Percentiles rank a stretch among this genome's conserved stretches.
These are phyloP conservation scores for Iphiclides podalirius DNA, from an alignment of 2,888 invertebrate genomes.

Conservation along the genomic window DNA sequence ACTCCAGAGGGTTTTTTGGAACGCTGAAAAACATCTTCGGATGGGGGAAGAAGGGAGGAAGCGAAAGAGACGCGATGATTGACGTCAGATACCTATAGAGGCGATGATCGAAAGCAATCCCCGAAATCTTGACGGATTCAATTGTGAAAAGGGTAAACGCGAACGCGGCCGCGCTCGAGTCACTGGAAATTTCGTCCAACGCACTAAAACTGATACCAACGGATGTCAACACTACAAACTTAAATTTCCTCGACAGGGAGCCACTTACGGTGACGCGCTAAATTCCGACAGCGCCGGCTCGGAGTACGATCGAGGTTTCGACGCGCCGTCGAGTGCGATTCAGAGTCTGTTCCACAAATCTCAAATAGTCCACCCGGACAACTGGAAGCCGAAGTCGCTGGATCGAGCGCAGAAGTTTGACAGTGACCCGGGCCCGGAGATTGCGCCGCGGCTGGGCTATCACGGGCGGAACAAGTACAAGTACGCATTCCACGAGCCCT, in stretches of 20 bases:
- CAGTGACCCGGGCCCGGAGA: slow-evolving; percentile 34
- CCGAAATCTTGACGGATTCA: not conserved
- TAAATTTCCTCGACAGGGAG: slow-evolving; percentile 63
- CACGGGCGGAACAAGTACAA: slow-evolving; percentile 63
- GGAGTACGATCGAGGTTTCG: slow-evolving; percentile 33
- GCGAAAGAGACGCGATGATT: slow-evolving; percentile 40
- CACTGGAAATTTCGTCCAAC: slow-evolving; percentile 58
- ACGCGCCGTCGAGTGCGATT: slow-evolving; percentile 30
- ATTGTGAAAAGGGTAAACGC: slow-evolving; percentile 1
- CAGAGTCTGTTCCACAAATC: slow-evolving; percentile 56
- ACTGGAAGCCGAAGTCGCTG: slow-evolving; percentile 51
- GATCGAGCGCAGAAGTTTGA: slow-evolving; percentile 31
- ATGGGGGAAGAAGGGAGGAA: slow-evolving; percentile 42
- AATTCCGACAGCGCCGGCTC: slow-evolving; percentile 33
- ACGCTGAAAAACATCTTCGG: slow-evolving; percentile 54
- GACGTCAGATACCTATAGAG: slow-evolving; percentile 8
- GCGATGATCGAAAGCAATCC: too few species aligned
- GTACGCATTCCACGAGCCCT: slow-evolving; percentile 70
- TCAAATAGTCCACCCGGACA: slow-evolving; percentile 57
- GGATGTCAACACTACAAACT: slow-evolving; percentile 11
- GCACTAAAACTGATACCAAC: slow-evolving; percentile 54
- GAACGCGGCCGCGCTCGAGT: slow-evolving; percentile 15
- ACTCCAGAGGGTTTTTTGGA: slow-evolving; percentile 43
- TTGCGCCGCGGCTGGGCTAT: slow-evolving; percentile 55
- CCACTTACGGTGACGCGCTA: slow-evolving; percentile 39